Evolutionary conservation across 2,113 vertebrate genomes (phyloP), one percentile per base, ranked within the genome.

Genomic region (Parotia lawesii): DNA sequence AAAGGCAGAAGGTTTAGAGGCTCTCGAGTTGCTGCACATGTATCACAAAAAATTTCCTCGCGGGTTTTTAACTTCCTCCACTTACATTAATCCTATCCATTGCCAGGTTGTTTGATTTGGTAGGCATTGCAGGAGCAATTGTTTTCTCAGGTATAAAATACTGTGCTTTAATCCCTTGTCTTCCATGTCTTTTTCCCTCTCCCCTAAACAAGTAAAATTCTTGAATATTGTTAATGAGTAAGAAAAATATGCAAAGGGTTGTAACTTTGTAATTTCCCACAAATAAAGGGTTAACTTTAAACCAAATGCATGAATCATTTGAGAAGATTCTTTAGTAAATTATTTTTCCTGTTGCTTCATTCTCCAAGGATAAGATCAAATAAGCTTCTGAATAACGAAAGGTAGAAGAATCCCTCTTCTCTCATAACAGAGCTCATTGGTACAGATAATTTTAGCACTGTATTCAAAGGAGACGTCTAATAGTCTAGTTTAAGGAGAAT

Each of bases 331-430:
- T 88, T 65, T 79, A 79, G 87, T 64, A 95, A 94, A 85, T 92
- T 51, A 57, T 87, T 91, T 91, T 83, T 48, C 70, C 65, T 67
- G n/a, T 90, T 93, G 67, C 64, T 94, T 77, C 70, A 44, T 87
- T 94, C 85, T 75, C 87, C 51, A 86, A 91, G 85, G 93, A 93
- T 60, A 93, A 96, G 72, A 90, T 91, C 84, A 93, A 95, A 88
- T 91, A 88, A 86, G 64, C 69, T 89, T 66, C 62, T 77, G 67
- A 93, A 67, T 87, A 87, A 70, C 0, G 2, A 40, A 91, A 74
- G 31, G 71, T 72, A 64, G 90, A 80, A 80, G 57, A 83, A 74
- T 67, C 31, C 73, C 44, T 73, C 31, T 50, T 62, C 66, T 89
- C 58, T 66, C 12, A 0, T 71, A 64, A 65, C 60, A 64, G 56